phyloP scores from a whole-genome alignment of 2,888 invertebrate genomes.

The Nebria brevicollis region DNA sequence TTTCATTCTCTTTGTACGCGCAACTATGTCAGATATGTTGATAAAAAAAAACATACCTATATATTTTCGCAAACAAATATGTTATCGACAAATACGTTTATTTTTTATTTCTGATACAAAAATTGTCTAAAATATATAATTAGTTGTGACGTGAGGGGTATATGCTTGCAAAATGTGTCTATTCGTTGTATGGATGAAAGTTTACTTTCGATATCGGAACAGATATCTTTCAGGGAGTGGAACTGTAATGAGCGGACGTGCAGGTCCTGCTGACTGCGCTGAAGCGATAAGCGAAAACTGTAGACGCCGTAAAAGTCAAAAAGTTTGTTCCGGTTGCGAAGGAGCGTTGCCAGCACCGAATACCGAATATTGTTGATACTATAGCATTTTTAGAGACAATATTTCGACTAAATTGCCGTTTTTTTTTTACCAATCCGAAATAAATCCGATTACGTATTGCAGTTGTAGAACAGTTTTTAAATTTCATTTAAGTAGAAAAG shows the following conservation, averaged over 20 bases:
- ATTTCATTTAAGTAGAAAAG: neutral
- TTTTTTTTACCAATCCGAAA: too few relatives aligned
- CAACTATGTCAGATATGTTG: neutral
- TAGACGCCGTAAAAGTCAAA: conserved; percentile 38
- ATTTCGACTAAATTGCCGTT: too few relatives aligned
- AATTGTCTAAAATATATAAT: neutral
- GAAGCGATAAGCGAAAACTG: conserved; percentile 28
- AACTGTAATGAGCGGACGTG: conserved; percentile 17
- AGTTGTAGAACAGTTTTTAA: neutral
- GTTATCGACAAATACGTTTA: too few relatives aligned
- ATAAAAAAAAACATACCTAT: neutral
- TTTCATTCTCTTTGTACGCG: neutral
- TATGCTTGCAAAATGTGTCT: neutral
- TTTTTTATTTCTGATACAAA: too few relatives aligned
- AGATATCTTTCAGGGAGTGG: neutral
- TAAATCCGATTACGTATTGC: too few relatives aligned
- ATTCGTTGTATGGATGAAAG: too few relatives aligned
- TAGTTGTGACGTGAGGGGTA: neutral
- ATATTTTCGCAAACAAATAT: too few relatives aligned
- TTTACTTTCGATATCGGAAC: neutral
- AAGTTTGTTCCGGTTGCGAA: conserved; percentile 15
- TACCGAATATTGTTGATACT: too few relatives aligned
- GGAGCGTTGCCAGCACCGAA: neutral
- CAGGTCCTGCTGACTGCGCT: conserved; percentile 13
- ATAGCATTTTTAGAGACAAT: too few relatives aligned